Evolutionary conservation across 2,113 vertebrate species (phyloP), one percentile per base, ranked within the genome.

Genomic region (Zosterops japonicus): DNA sequence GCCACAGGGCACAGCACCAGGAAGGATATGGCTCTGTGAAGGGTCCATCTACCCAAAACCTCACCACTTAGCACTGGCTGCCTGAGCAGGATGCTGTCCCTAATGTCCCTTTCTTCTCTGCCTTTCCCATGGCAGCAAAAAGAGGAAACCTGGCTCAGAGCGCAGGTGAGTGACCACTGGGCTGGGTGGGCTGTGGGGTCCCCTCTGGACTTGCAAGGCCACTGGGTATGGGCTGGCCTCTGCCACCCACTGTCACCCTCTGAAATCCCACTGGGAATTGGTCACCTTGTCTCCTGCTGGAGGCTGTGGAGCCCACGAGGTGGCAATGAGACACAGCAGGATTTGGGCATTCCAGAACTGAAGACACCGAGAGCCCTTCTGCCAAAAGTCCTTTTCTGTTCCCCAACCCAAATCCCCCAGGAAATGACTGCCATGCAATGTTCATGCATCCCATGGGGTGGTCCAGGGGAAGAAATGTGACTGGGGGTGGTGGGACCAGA

Each of bases 141-240:
- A 98, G 97, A 98, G 97, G 94, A 98, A 98, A 94, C 95, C 97
- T 0, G 98, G 97, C 94, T 98, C 98, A 0, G 98, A 98, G 72
- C 97, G 97, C 95, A 98, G 98, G 98, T 98, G 94, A 97, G 98
- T 97, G 74, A 56, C 47, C 22, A 1, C 55, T 0, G 36, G 77
- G 41, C 81, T 89, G 84, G 50, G 59, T 42, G 84, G 67, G 68
- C 84, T 89, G n/a, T 0, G 13, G 69, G 50, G 42, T 57, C 49
- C 39, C 14, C 3, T 2, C 53, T 1, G 4, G 77, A 39, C 11
- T 5, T 44, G 35, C 24, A 41, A 47, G 35, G 13, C 17, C 75
- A 14, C 28, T 1, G 0, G 28, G 36, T 50, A 61, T 0, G 0
- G 56, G 3, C 27, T 57, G 39, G 14, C 52, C 13, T 78, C 44